Conservation (phyloP, 2,888 invertebrate species). For the Neocrepidodera transversa region DNA sequence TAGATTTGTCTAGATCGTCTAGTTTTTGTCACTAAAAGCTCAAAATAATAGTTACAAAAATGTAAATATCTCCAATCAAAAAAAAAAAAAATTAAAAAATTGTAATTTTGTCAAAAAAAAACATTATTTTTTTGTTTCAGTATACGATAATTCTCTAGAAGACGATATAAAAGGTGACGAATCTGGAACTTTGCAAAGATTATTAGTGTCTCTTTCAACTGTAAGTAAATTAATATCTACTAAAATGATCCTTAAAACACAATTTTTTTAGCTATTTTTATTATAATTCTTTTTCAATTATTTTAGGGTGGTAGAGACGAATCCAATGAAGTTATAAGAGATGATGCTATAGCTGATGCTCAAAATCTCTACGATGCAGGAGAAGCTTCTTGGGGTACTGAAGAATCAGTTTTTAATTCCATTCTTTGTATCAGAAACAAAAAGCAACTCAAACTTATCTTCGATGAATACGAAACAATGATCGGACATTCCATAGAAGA, state of each 20-base stretch:
- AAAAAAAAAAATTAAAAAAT: no score
- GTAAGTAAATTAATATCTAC: no score
- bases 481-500: slow-evolving; percentile 81
- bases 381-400: slow-evolving; percentile 72
- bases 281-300: neutral
- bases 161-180: slow-evolving; percentile 86
- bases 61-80: no score
- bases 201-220: slow-evolving; percentile 83
- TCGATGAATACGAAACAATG: slow-evolving; percentile 73
- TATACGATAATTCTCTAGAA: slow-evolving; percentile 80
- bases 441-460: slow-evolving; percentile 66
- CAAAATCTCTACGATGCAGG: slow-evolving; percentile 79
- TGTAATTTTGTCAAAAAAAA: neutral
- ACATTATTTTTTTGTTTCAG: slow-evolving; percentile 65
- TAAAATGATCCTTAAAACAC: no score
- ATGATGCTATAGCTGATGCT: slow-evolving; percentile 80
- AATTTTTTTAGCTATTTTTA: neutral
- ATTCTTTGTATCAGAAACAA: slow-evolving; percentile 81
- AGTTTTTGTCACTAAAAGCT: no score
- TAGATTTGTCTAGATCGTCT: no score
- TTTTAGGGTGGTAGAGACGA: slow-evolving; percentile 81
- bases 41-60: no score
- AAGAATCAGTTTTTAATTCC: slow-evolving; percentile 84
- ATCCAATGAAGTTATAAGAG: slow-evolving; percentile 73
- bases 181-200: slow-evolving; percentile 87